Evolutionary conservation across 2,113 vertebrate genomes (phyloP), one percentile per base, ranked within the genome.

Genomic region (Coturnix japonica): DNA sequence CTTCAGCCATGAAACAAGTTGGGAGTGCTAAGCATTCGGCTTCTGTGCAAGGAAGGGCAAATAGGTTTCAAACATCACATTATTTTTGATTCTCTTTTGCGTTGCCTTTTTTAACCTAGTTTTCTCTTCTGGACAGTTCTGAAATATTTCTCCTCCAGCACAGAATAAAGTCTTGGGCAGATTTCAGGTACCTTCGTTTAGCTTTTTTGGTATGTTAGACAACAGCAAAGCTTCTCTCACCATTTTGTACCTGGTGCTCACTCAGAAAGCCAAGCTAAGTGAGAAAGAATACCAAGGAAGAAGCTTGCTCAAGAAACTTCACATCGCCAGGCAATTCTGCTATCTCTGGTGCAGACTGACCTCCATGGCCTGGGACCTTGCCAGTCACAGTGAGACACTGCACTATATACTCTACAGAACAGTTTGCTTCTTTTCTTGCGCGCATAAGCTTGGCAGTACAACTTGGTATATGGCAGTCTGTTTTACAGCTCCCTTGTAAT

Each of bases 361-460:
- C 25, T n/a, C 46, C 13, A 0, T 1, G 19, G 56, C 31, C 39
- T 65, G 13, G 31, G 61, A 63, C 35, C 30, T 66, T 66, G 31
- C 61, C 57, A 18, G 33, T 73, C 61, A 9, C 56, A 84, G 43
- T 12, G 8, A 81, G 37, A 37, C 30, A 46, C 49, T 22, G n/a
- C 71, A 51, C 13, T 2, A 21, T 41, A 10, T 28, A 18, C 19
- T 17, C 61, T 31, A 30, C 65, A 74, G 22, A 61, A 31, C 61
- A 74, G n/a, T 46, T 35, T 25, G 13, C 30, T 78, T 47, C 59
- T 57, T 57, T 63, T 30, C 11, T 59, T 74, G 3, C 4, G 5
- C 1, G 2, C 8, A 18, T 3, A 20, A 0, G 0, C 72, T 20
- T 67, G 63, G 54, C 76, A 91, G 33, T 2, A 51, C 25, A 54